Conservation (phyloP, 2,113 vertebrate genomes). For the Dermatemys mawii region DNA sequence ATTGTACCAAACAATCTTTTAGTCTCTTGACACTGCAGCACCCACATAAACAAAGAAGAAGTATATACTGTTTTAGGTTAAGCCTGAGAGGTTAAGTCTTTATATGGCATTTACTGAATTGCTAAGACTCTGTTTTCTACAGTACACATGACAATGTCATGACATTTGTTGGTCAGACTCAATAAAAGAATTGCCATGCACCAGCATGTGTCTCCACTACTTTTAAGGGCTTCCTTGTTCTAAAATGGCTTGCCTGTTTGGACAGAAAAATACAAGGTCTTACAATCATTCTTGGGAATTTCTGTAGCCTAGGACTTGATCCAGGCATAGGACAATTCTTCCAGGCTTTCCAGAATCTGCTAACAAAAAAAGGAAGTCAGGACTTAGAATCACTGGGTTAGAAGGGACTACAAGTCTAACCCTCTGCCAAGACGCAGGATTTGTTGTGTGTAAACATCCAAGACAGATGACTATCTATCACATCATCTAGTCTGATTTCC, state of each 20-base stretch:
- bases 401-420: neutral
- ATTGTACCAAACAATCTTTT: neutral
- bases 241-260: neutral
- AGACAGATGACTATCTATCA: neutral
- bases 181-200: neutral
- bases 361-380: neutral
- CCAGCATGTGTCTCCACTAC: neutral
- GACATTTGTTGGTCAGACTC: neutral
- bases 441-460: neutral
- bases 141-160: neutral
- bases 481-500: no score
- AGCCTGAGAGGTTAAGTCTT: neutral
- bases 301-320: neutral
- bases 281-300: neutral
- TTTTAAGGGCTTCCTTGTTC: neutral
- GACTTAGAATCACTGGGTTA: no score
- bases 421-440: neutral
- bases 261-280: neutral
- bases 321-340: neutral
- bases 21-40: neutral
- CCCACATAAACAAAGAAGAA: neutral
- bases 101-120: neutral
- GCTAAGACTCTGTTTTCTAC: neutral
- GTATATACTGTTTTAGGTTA: neutral
- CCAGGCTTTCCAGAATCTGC: neutral